These are phyloP conservation scores for Helobdella robusta DNA, from an alignment of 2,888 invertebrate genomes.

Conservation along the genomic window DNA sequence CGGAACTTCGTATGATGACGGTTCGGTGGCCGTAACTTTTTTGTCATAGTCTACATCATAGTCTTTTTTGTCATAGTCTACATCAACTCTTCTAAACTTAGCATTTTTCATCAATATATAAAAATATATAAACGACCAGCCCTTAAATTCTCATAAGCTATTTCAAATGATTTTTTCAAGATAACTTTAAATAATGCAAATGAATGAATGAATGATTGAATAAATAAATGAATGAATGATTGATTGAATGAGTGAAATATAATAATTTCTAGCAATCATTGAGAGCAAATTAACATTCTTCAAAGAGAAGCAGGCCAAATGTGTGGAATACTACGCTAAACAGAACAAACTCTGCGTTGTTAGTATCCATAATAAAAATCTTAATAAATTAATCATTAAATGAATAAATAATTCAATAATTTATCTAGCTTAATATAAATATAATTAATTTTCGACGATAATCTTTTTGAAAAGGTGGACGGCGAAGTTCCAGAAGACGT, in stretches of 20 bases:
- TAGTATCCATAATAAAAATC: background rate
- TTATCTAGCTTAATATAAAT: too few species aligned
- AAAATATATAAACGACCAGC: background rate
- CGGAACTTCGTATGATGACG: background rate
- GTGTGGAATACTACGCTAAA: background rate
- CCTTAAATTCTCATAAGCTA: background rate
- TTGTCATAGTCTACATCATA: background rate
- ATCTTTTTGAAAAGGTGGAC: too few species aligned
- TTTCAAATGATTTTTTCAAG: background rate
- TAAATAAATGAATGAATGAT: slow-evolving; percentile 13
- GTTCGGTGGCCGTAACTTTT: background rate
- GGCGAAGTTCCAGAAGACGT: too few species aligned
- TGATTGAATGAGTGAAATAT: background rate
- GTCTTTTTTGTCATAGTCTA: background rate
- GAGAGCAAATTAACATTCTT: too few species aligned
- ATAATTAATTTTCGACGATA: too few species aligned
- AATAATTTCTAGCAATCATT: too few species aligned
- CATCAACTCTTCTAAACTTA: background rate
- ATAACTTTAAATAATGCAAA: background rate
- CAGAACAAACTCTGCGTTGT: too few species aligned
- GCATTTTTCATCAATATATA: background rate
- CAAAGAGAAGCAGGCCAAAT: background rate
- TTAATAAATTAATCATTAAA: background rate
- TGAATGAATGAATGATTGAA: slow-evolving; percentile 7
- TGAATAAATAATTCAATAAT: background rate